Evolutionary conservation across 2,888 invertebrate species (phyloP), one percentile per base, ranked within the genome.

Genomic region (Apamea sordens): DNA sequence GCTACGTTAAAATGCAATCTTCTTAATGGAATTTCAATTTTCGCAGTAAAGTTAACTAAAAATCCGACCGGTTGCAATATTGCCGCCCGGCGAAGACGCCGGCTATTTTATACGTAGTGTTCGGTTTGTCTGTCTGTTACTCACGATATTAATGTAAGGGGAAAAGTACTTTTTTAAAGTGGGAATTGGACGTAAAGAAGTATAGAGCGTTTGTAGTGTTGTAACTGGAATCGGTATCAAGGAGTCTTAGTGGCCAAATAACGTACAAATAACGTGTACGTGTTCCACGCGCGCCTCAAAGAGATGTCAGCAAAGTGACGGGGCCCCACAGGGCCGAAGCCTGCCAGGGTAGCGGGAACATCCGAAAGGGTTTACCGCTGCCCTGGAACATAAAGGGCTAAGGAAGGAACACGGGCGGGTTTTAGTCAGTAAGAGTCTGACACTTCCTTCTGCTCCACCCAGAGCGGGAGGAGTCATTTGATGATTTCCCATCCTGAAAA

Each of bases 21-120:
- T 84, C 92, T 92, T 96, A 96, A 96, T 96, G 96, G 96, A 96
- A 96, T 96, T 96, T 95, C 96, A 96, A 96, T 96, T 96, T 95
- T 92, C 93, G 93, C 93, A 89, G 93, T 92, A 91, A 94, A 96
- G 93, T 95, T 95, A 95, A 96, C 96, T 95, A 94, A 94, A 94
- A 94, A 95, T 95, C 92, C 94, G 88, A 94, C 93, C 93, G 91
- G 93, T 90, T 92, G 95, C 95, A 94, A 95, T 95, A 95, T 93
- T 90, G 92, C 86, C 77, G 82, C 82, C 82, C 86, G 84, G 76
- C 76, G 82, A 84, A 87, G 90, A 80, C 76, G 84, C 18, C 41
- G 53, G 75, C 76, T 79, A 79, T 86, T 70, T 76, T 80, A 79
- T 80, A 68, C 53, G 32, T 24, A 63, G n/a, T 8, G 1, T 68